These are phyloP conservation scores for Microctonus brassicae DNA, from an alignment of 2,888 invertebrate species.

Conservation along the genomic window DNA sequence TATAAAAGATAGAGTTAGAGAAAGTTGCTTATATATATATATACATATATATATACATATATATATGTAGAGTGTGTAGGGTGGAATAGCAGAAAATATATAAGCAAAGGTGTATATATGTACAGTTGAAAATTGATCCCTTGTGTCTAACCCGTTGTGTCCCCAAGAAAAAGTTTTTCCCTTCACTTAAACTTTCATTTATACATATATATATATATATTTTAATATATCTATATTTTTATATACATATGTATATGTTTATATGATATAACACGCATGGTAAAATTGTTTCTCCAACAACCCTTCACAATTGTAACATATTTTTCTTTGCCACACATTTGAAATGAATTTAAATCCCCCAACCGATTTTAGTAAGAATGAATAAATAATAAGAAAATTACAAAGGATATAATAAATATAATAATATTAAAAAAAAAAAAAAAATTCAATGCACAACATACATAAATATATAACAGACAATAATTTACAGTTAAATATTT, in stretches of 20 bases:
- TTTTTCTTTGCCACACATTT: not conserved
- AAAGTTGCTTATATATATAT: constrained; percentile 6
- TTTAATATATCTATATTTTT: not conserved
- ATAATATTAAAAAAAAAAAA: too few relatives aligned
- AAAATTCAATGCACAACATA: too few relatives aligned
- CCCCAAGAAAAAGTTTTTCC: constrained; percentile 13
- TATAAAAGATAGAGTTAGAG: too few relatives aligned
- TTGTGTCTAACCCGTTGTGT: constrained; percentile 25
- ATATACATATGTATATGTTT: not conserved
- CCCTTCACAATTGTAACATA: constrained; percentile 7
- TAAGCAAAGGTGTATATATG: not conserved
- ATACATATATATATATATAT: not conserved
- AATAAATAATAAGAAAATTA: too few relatives aligned
- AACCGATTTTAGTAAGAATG: too few relatives aligned
- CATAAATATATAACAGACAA: too few relatives aligned
- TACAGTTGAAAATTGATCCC: constrained; percentile 22
- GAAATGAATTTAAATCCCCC: not conserved
- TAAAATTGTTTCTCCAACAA: constrained; percentile 5
- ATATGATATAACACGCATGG: constrained; percentile 20
- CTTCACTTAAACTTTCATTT: not conserved
- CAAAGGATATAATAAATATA: too few relatives aligned
- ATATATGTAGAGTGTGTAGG: not conserved
- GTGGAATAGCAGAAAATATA: constrained; percentile 18
- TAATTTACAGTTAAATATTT: too few relatives aligned
- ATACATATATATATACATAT: not conserved